A percentile compares a stretch with the other conserved stretches of the same genome.
Evolutionary conservation across 2,888 invertebrate species (phyloP).

Genomic region (Clostera curtula): DNA sequence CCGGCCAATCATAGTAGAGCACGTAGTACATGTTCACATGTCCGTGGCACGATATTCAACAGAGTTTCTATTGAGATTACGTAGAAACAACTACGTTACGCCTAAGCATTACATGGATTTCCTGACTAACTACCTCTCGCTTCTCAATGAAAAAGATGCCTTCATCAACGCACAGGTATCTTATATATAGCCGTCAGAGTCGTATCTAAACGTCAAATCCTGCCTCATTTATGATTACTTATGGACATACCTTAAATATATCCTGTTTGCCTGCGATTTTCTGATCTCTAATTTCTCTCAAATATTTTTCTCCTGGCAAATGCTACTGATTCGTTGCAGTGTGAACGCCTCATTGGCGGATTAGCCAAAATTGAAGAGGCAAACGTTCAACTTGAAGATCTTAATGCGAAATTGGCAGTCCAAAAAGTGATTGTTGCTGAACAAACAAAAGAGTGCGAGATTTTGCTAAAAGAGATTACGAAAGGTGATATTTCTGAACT

Average conservation of each 20-base stretch:
- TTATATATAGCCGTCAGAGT: too few species aligned
- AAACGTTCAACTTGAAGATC: constrained; percentile 83
- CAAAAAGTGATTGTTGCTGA: constrained; percentile 89
- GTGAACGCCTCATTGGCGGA: constrained; percentile 81
- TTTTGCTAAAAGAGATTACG: constrained; percentile 84
- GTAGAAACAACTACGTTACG: constrained; percentile 90
- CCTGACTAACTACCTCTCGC: constrained; percentile 83
- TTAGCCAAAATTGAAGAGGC: constrained; percentile 91
- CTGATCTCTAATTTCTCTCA: too few species aligned
- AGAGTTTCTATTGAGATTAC: constrained; percentile 82
- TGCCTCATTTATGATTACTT: too few species aligned
- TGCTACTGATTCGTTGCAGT: constrained; percentile 45
- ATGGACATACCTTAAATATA: too few species aligned
- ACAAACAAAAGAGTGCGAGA: constrained; percentile 88
- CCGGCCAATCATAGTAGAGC: constrained; percentile 83
- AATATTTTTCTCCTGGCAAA: background rate
- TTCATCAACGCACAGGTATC: constrained; percentile 72
- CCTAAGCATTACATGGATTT: constrained; percentile 95
- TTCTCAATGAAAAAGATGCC: constrained; percentile 82
- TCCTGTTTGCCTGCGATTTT: too few species aligned
- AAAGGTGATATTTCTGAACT: constrained; percentile 46
- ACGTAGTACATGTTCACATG: constrained; percentile 90
- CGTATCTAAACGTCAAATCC: too few species aligned
- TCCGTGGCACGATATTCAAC: constrained; percentile 81
- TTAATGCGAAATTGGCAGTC: constrained; percentile 86